Conservation (phyloP, 1,140 invertebrate genomes). For the Stegodyphus mimosarum region DNA sequence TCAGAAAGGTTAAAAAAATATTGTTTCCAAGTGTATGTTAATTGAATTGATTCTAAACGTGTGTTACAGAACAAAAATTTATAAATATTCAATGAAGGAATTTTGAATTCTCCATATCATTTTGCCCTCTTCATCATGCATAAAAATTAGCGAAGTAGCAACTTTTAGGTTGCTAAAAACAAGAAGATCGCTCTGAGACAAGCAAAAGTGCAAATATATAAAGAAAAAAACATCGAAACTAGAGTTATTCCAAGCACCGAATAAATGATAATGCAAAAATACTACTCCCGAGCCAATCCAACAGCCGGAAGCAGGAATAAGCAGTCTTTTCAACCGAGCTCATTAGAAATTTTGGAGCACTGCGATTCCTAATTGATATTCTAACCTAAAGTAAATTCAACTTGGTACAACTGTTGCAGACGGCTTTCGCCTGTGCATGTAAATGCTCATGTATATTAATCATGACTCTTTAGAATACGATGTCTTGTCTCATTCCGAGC, state of each 20-base stretch:
- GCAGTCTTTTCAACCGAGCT: conserved; percentile 42
- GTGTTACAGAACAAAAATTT: background rate
- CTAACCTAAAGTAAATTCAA: conserved; percentile 54
- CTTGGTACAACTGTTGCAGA: conserved; percentile 44
- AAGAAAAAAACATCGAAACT: conserved; percentile 34
- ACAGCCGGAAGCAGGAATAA: conserved; percentile 37
- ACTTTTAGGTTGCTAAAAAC: background rate
- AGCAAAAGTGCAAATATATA: conserved; percentile 33
- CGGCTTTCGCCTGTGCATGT: conserved; percentile 49
- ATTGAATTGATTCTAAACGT: conserved; percentile 34
- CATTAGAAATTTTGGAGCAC: conserved; percentile 53
- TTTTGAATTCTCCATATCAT: conserved; percentile 17
- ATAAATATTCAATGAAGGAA: conserved; percentile 43
- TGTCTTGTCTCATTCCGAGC: conserved; percentile 45
- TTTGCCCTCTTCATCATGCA: conserved; percentile 9
- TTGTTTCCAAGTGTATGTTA: background rate
- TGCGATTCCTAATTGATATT: conserved; percentile 53
- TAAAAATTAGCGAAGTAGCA: conserved; percentile 12
- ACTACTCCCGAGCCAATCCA: conserved; percentile 1
- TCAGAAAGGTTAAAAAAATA: background rate
- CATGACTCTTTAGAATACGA: conserved; percentile 48
- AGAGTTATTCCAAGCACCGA: background rate
- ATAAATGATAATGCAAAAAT: conserved; percentile 48
- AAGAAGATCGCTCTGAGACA: background rate
- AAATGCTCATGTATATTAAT: conserved; percentile 60